Base-by-base conservation (phyloP, 53 echinoderm and acorn worm species). In the Henricia sp. region DNA sequence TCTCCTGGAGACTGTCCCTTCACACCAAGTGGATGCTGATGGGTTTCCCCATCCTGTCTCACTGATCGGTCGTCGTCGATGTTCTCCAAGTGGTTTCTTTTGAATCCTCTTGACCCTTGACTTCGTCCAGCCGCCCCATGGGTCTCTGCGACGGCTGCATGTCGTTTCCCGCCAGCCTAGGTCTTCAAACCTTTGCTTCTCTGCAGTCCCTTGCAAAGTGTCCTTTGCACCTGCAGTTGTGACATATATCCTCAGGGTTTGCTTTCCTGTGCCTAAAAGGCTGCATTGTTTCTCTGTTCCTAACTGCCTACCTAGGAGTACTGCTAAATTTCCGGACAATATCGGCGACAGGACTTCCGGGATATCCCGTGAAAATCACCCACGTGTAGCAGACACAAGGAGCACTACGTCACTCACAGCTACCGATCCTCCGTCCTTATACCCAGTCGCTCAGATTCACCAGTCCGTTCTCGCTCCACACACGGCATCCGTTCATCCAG, bases 181-280 rank as follows among this genome's bases (percentile, higher is more conserved):
- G 12, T 52, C 72, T 50, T 10, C 37, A 37, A 19, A 11, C 8
- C 38, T 38, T 53, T 16, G 37, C 1, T 8, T 54, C 37, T 4
- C 2, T n/a, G 26, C 74, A 74, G 36, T 74, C 55, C 55, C 74
- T 10, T 4, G 74, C 74, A 21, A 54, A 55, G 55, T 74, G 74
- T 1, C 85, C 85, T 44, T 53, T 36, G 17, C 58, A 24, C 11
- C 73, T 52, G 46, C 90, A 90, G 9, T 70, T 85, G 52, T 68
- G 82, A 20, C 90, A 86, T 5, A 4, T n/a, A 4, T 59, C 28
- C 1, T 71, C 58, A 2, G 4, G 9, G 37, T 10, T 34, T 32
- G 32, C n/a, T 36, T 52, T 10, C 34, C 72, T 52, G 4, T 4
- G 34, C 33, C 23, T 9, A 25, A 17, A 11, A 50, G 70, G 48